Percentiles rank a stretch among this genome's conserved stretches.
phyloP scores from a whole-genome alignment of 1,140 invertebrate genomes.

The Cotesia vestalis region DNA sequence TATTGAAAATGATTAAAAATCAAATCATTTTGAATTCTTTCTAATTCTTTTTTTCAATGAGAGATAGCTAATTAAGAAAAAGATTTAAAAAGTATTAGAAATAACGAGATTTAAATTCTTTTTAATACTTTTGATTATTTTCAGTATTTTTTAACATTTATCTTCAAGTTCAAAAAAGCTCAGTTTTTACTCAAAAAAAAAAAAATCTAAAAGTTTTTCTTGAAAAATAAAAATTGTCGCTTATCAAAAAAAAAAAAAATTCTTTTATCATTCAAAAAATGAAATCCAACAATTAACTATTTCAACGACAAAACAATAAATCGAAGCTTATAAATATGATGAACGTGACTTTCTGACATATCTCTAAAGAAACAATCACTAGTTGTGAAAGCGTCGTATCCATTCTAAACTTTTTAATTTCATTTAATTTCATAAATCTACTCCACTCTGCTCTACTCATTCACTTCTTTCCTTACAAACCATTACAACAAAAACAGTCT shows the following conservation, averaged over 20 bases:
- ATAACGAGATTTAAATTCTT: too few relatives aligned
- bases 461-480: not conserved
- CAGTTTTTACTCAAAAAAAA: too few relatives aligned
- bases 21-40: too few relatives aligned
- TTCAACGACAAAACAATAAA: not conserved
- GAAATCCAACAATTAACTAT: constrained; percentile 4
- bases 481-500: not conserved
- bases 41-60: too few relatives aligned
- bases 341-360: constrained; percentile 50
- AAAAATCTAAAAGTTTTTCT: too few relatives aligned
- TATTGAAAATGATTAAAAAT: too few relatives aligned
- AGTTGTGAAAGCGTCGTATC: constrained; percentile 52
- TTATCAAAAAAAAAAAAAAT: not conserved
- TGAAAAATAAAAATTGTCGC: too few relatives aligned
- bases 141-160: too few relatives aligned
- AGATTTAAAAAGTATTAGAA: too few relatives aligned
- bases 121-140: too few relatives aligned
- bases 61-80: too few relatives aligned
- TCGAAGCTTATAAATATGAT: constrained; percentile 45
- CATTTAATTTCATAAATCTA: not conserved
- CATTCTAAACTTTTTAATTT: not conserved
- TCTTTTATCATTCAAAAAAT: not conserved
- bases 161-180: too few relatives aligned
- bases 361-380: constrained; percentile 46
- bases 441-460: not conserved